Conservation (phyloP, 1,140 invertebrate genomes). For the Gonatopus flavifemur region DNA sequence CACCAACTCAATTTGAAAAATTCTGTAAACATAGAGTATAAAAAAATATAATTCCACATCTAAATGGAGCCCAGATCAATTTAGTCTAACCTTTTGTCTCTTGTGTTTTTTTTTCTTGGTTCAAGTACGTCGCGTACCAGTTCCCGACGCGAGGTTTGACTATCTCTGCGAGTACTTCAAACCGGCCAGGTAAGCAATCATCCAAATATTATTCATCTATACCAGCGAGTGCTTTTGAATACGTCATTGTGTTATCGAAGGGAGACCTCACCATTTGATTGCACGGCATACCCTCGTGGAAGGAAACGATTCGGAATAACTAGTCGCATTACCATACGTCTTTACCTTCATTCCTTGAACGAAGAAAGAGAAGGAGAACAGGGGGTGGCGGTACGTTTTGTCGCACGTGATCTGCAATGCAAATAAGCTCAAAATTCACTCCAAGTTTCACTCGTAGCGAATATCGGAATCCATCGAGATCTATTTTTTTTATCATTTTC, state of each 20-base stretch:
- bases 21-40: too few species aligned
- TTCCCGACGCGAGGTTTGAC: constrained; percentile 93
- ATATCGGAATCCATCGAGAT: constrained; percentile 17
- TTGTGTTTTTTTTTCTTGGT: constrained; percentile 48
- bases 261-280: constrained; percentile 8
- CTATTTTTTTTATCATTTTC: not conserved
- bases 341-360: constrained; percentile 46
- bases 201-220: constrained; percentile 29
- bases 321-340: constrained; percentile 52
- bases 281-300: constrained; percentile 36
- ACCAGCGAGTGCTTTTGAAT: constrained; percentile 30
- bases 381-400: constrained; percentile 29
- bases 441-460: too few species aligned
- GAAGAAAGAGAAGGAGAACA: constrained; percentile 10
- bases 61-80: not conserved
- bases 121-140: constrained; percentile 91
- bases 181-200: constrained; percentile 79
- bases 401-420: constrained; percentile 54
- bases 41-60: too few species aligned
- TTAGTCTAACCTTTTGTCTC: not conserved
- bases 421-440: constrained; percentile 43
- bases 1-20: too few species aligned
- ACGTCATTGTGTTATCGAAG: constrained; percentile 32
- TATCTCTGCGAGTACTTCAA: constrained; percentile 93
- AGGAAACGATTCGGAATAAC: constrained; percentile 56